Evolutionary conservation across 2,797 vertebrate species (phyloP), one percentile per base, ranked within the genome.

Genomic region (Tapera naevia): DNA sequence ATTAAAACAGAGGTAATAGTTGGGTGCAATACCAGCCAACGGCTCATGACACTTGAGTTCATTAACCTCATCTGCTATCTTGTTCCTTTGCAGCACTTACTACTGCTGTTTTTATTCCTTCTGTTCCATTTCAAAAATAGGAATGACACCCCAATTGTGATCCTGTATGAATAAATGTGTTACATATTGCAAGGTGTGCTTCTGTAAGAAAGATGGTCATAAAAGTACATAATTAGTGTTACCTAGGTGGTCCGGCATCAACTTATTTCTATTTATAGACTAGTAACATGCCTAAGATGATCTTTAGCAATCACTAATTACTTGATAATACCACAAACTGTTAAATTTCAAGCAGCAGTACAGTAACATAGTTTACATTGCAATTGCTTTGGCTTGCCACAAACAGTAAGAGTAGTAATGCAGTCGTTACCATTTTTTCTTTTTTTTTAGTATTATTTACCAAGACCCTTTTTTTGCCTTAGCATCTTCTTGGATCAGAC

Each of bases 401-500:
- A 23, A 58, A 23, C 8, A 30, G 9, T 92, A 90, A n/a, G 46
- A 79, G 72, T 10, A 35, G 37, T 88, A 81, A 19, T 78, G 37
- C 74, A 62, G 72, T 61, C 62, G 27, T 91, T 89, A 54, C 5
- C 46, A 5, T 46, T 46, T 19, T 18, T 6, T 16, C 58, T 45
- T 45, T 11, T 54, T 51, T 46, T 17, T n/a, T 45, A 45, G 11
- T 88, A 22, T 83, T 91, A 53, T 71, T 93, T 89, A 74, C 83
- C 64, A 91, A 91, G 32, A 28, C 43, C 22, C 46, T 51, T 83
- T 76, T 78, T 46, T 74, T 96, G 64, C 24, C 7, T 64, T 82
- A 82, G 30, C 43, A 28, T 86, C 54, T 41, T 93, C 76, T 93
- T 94, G 91, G 74, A 75, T 94, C 75, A 71, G 64, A 61, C 32